phyloP scores from a whole-genome alignment of 2,797 vertebrate genomes.

The Mionectes olivaceus region DNA sequence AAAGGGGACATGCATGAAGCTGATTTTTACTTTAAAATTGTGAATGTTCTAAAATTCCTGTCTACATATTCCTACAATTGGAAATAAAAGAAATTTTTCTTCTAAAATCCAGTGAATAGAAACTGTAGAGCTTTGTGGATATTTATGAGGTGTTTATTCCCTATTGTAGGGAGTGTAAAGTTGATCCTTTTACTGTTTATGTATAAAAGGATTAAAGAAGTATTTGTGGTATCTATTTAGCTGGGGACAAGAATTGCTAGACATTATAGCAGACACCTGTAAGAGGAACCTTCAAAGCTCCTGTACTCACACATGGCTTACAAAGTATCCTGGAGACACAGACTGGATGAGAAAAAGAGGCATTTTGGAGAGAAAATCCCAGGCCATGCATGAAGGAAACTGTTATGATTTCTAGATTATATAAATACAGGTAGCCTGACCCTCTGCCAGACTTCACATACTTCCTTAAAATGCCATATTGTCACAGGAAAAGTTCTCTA shows the following conservation, averaged over 20 bases:
- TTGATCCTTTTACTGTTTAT: not conserved
- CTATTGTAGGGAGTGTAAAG: not conserved
- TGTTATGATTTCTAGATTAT: not conserved
- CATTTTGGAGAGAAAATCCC: not conserved
- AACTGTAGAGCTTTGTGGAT: not conserved
- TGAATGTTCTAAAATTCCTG: not conserved
- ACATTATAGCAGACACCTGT: not conserved
- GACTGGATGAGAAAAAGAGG: not conserved
- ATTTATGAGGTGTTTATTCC: not conserved
- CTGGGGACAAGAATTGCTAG: not conserved
- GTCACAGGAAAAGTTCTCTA: not conserved
- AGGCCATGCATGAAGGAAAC: not conserved
- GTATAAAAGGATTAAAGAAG: not conserved
- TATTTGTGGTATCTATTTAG: not conserved
- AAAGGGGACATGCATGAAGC: rapidly evolving
- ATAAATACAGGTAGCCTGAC: not conserved
- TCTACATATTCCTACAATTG: not conserved
- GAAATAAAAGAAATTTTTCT: not conserved
- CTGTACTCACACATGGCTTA: not conserved
- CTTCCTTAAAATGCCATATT: not conserved
- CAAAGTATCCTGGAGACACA: not conserved
- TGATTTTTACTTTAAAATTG: not conserved
- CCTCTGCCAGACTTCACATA: not conserved
- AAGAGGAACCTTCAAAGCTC: not conserved
- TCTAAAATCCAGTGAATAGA: not conserved